Evolutionary conservation across 2,797 vertebrate genomes (phyloP).

Genomic region (Argyrosomus regius): DNA sequence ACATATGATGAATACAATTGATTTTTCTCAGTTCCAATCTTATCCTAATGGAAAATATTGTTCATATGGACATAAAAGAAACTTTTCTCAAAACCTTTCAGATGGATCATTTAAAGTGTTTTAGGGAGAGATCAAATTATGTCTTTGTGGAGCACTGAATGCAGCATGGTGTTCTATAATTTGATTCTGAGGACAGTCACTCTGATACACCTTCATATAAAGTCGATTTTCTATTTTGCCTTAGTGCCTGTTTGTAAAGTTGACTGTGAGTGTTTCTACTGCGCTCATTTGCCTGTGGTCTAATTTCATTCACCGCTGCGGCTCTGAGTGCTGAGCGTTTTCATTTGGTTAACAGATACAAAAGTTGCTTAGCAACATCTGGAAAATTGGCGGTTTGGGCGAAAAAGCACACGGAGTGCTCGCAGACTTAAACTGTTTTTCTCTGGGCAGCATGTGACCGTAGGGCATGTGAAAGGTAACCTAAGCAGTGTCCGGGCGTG

Average conservation of each 20-base stretch:
- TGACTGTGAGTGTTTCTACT: not conserved
- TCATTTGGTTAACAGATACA: conserved; percentile 21
- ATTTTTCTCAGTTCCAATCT: not conserved
- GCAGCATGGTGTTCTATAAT: not conserved
- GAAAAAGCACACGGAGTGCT: not conserved
- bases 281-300: not conserved
- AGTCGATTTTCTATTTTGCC: not conserved
- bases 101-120: not conserved
- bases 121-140: not conserved
- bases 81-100: not conserved
- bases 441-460: not conserved
- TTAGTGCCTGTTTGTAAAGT: not conserved
- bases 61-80: not conserved
- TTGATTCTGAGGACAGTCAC: not conserved
- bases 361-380: conserved; percentile 45
- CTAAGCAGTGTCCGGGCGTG: not conserved
- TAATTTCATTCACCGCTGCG: not conserved
- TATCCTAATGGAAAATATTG: not conserved
- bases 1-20: not conserved
- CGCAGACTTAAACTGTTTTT: not conserved
- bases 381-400: conserved; percentile 10
- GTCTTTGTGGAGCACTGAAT: not conserved
- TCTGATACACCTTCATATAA: not conserved
- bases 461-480: conserved; percentile 39
- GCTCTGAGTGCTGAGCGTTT: not conserved